Base-by-base conservation (phyloP, 53 echinoderm and acorn worm genomes). In the Hippasteria phrygiana region DNA sequence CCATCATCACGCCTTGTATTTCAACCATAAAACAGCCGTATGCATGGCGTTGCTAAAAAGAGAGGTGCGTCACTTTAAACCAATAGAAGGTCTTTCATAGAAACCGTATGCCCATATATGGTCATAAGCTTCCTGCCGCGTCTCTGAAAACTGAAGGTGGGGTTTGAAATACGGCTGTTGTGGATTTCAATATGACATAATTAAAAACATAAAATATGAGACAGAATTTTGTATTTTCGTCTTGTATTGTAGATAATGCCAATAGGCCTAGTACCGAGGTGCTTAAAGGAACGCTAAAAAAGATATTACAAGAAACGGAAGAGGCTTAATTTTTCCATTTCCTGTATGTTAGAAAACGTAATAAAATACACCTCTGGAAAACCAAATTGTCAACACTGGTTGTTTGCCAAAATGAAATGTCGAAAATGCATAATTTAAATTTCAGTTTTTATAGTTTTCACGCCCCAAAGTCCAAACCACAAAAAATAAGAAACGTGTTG, bases 1-100 rank as follows among this genome's bases (percentile, higher is more conserved):
- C n/a, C 59, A 59, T 9, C 59, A 59, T 59, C 59, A 22, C n/a
- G 59, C 3, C 2, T 26, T 3, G 22, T 24, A 51, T 6, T 59
- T 48, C 48, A 75, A 50, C 48, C 82, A 82, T 43, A 2, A 40
- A 82, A 82, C 82, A 82, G 82, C 20, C 82, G 82, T 66, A 47
- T 31, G 29, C 63, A 4, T 1, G 43, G 18, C 17, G 22, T 7
- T 28, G 16, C 63, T 28, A 3, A 26, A 39, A 42, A 31, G 20
- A 43, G 31, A 29, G 18, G 29, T 82, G 82, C 82, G 82, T 82
- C 82, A 82, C 66, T 82, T 82, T 82, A 47, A 82, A 20, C 82
- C 82, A 82, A 82, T 82, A 29, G 42, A 26, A 82, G 64, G 82
- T 45, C 82, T 1, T 82, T 82, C 82, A 82, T 82, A 27, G 65